phyloP scores from a whole-genome alignment of 1,140 invertebrate species.

The Myzus persicae region DNA sequence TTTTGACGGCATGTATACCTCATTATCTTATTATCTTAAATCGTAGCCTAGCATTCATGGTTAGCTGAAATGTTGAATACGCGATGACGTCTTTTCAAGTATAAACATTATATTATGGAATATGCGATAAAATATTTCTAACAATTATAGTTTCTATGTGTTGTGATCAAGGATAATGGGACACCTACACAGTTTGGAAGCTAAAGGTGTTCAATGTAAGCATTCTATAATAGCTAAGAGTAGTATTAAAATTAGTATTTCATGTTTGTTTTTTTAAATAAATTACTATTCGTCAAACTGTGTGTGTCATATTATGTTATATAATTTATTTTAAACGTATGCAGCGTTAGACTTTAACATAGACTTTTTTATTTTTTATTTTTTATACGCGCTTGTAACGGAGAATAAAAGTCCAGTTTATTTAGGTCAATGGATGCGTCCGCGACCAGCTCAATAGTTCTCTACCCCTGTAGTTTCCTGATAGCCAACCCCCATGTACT shows the following conservation, averaged over 20 bases:
- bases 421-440: conserved; percentile 53
- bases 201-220: not conserved
- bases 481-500: not conserved
- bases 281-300: not conserved
- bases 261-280: not conserved
- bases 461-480: not conserved
- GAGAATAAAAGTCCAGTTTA: conserved; percentile 26
- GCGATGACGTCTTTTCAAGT: not conserved
- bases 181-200: not conserved
- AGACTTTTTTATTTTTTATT: not conserved
- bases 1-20: not conserved
- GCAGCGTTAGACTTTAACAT: not conserved
- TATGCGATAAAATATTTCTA: not conserved
- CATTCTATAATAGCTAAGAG: no score
- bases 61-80: not conserved
- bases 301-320: not conserved
- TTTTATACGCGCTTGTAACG: not conserved
- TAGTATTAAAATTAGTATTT: not conserved
- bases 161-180: conserved; percentile 6
- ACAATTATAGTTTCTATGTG: not conserved
- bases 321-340: not conserved
- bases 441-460: conserved; percentile 48
- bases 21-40: not conserved
- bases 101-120: not conserved
- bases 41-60: not conserved